A percentile compares a stretch with the other conserved stretches of the same genome.
These are phyloP conservation scores for Argyra leucocephala DNA, from an alignment of 2,888 invertebrate genomes.

Conservation along the genomic window DNA sequence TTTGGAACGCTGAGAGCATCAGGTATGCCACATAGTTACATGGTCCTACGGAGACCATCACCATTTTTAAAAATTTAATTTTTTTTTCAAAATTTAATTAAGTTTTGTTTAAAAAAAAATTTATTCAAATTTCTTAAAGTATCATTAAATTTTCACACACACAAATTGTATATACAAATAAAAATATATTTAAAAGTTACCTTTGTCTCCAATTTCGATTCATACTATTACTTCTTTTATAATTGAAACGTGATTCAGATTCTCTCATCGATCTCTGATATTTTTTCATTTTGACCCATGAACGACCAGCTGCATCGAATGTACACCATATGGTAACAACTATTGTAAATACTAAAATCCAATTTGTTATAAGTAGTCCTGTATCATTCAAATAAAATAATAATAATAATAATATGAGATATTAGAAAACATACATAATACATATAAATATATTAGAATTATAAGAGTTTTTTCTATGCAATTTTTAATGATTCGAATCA, in stretches of 20 bases:
- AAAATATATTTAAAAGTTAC: slow-evolving; percentile 39
- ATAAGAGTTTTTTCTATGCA: no score
- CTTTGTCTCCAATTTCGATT: slow-evolving; percentile 77
- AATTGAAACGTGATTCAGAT: slow-evolving; percentile 64
- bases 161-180: no score
- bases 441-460: no score
- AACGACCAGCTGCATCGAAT: slow-evolving; percentile 76
- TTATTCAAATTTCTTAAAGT: no score
- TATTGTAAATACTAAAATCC: slow-evolving; percentile 62
- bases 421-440: neutral
- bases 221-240: slow-evolving; percentile 64
- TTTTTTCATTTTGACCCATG: slow-evolving; percentile 84
- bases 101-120: no score
- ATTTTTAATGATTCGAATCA: no score
- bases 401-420: neutral
- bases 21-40: no score
- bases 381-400: slow-evolving; percentile 21
- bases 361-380: slow-evolving; percentile 71
- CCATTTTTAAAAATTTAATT: no score
- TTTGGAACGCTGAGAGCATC: no score
- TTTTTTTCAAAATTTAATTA: no score
- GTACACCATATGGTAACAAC: slow-evolving; percentile 75
- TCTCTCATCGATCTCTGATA: slow-evolving; percentile 74
- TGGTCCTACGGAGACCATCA: no score
- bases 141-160: no score